Conservation (phyloP, 2,888 invertebrate genomes). For the Ophonus ardosiacus region DNA sequence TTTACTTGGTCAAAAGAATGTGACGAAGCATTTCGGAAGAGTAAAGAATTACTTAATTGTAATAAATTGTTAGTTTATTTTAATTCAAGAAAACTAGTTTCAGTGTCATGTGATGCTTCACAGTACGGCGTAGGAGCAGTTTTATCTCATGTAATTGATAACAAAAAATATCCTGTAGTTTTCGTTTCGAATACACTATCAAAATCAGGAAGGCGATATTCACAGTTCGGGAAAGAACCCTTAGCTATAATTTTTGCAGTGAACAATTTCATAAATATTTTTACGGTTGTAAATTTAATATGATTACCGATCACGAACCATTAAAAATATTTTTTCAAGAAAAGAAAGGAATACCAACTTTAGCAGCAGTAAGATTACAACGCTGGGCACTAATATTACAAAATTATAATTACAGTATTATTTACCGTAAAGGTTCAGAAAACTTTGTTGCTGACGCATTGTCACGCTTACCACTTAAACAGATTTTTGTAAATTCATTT, state of each 20-base stretch:
- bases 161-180: too few relatives aligned
- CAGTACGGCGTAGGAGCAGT: constrained; percentile 42
- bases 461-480: constrained; percentile 34
- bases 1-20: constrained; percentile 65
- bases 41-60: constrained; percentile 28
- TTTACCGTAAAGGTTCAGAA: background rate
- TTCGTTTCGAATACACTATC: background rate
- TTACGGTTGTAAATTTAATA: constrained; percentile 69
- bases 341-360: constrained; percentile 65
- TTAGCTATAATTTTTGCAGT: constrained; percentile 72
- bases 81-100: constrained; percentile 5
- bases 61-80: too few relatives aligned
- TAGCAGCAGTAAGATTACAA: too few relatives aligned
- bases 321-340: constrained; percentile 66
- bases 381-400: constrained; percentile 8
- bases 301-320: constrained; percentile 67
- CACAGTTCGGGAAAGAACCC: background rate
- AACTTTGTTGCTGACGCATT: constrained; percentile 35
- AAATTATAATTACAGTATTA: constrained; percentile 17
- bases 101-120: constrained; percentile 45
- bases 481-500: background rate
- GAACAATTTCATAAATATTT: constrained; percentile 73
- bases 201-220: background rate
- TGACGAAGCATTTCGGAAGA: constrained; percentile 33
- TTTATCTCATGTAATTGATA: background rate